Percentiles rank a stretch among this genome's conserved stretches.
These are phyloP conservation scores for Euura lappo DNA, from an alignment of 1,140 invertebrate species.

Conservation along the genomic window DNA sequence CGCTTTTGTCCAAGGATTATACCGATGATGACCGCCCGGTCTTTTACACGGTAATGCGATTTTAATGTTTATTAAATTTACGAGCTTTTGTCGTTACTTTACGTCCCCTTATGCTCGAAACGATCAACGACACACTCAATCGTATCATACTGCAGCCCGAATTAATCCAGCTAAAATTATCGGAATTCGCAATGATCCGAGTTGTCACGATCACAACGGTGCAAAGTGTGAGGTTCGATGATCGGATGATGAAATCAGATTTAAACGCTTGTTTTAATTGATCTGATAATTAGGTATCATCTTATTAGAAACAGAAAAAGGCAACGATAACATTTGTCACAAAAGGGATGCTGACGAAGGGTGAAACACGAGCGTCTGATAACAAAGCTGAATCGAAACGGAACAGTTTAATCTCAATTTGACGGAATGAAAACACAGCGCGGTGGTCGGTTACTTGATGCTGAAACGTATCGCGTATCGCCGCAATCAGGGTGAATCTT, in stretches of 20 bases:
- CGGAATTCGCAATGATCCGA: too few relatives aligned
- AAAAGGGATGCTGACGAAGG: neutral
- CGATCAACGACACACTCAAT: too few relatives aligned
- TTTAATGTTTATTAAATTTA: slow-evolving; percentile 16
- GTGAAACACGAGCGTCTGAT: slow-evolving; percentile 1
- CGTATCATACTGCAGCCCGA: too few relatives aligned
- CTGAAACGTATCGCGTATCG: neutral
- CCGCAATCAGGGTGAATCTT: slow-evolving; percentile 1
- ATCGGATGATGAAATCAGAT: too few relatives aligned
- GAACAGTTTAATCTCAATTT: slow-evolving; percentile 12
- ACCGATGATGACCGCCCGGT: slow-evolving; percentile 1
- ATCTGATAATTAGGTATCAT: too few relatives aligned
- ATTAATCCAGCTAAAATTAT: too few relatives aligned
- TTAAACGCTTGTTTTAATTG: too few relatives aligned
- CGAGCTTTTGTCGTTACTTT: slow-evolving; percentile 3
- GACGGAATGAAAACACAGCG: neutral
- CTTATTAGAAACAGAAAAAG: too few relatives aligned
- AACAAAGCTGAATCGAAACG: neutral
- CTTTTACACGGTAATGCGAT: slow-evolving; percentile 9
- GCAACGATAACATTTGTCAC: too few relatives aligned
- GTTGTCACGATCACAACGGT: too few relatives aligned
- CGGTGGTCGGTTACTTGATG: neutral
- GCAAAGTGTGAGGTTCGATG: too few relatives aligned
- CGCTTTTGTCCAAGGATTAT: slow-evolving; percentile 11
- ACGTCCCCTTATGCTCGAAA: too few relatives aligned